Base-by-base conservation (phyloP, 2,797 vertebrate species). In the Tragopan temminckii region DNA sequence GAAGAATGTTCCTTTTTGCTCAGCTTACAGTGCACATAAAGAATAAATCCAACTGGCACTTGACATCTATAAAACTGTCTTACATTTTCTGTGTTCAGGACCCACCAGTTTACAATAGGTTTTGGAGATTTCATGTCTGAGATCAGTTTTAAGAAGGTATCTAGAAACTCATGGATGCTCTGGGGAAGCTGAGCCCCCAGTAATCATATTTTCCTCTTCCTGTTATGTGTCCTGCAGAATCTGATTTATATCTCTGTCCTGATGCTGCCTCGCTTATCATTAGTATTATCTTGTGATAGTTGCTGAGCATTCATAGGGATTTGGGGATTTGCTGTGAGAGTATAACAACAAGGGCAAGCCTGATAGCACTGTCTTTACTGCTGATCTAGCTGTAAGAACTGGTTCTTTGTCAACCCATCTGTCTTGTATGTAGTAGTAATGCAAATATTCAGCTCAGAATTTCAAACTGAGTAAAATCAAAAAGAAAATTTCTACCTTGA, bases 21-120 rank as follows among this genome's bases (percentile, higher is more conserved):
- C 36, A 84, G 31, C 11, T 43, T 89, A 31, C 23, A 38, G 50
- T 15, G 13, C 6, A 57, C 23, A 83, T 72, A 24, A 79, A 77
- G 66, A 90, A 77, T 59, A 89, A 91, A 91, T 88, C 59, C 85
- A 80, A 11, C 67, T 91, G 88, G 59, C 70, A 84, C 38, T 17
- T 91, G 50, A 64, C 8, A 61, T 70, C 59, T 76, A 45, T 77
- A 79, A 83, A 85, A 70, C 29, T 66, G 4, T 78, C 67, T 57
- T 63, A 12, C 19, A 48, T 75, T 72, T 89, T 88, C 76, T 76
- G n/a, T 18, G 19, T 79, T 89, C 46, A 35, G 16, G 62, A n/a
- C 40, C 53, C 55, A 50, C 46, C 68, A 78, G 78, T 93, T 80
- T 75, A 43, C 46, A 87, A 7, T 66, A 53, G 27, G 4, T 68